Evolutionary conservation across 2,888 invertebrate species (phyloP), one percentile per base, ranked within the genome.

Genomic region (Epistrophe grossulariae): DNA sequence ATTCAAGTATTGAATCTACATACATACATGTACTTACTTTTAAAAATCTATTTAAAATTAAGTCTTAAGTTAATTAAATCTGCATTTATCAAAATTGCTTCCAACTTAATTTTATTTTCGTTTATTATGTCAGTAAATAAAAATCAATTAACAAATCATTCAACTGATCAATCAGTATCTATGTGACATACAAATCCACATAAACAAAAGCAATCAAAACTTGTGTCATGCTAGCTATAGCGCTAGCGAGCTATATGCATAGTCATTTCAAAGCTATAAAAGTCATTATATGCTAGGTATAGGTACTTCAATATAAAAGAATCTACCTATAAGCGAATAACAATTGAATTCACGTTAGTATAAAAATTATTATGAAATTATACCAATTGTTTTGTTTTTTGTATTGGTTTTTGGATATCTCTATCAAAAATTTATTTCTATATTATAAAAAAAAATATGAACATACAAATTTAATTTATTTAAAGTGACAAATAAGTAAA

Each of bases 111-210:
- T 52, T 52, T 7, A 19, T 50, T 28, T 52, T 13, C 9, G 28
- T 28, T 52, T 15, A 52, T 52, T 28, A 52, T 52, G 52, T 52
- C 52, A 52, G 52, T 15, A 24, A n/a, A 52, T 52, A 28, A 52
- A 7, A 52, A 52, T 52, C 15, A 52, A 52, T 28, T 52, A 28
- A 52, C 24, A 52, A 52, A 52, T 52, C 52, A 52, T 13, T 52
- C 52, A 52, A 52, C 28, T 52, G 52, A 52, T 52, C 24, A 52
- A 52, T 52, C 24, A 8, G 15, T 52, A 52, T 28, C 13, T 15
- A 52, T 8, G 24, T 52, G 24, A 52, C 52, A 52, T 7, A 52
- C 52, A 52, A 52, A 52, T 52, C 24, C 50, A 52, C 50, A 24
- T 52, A 28, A 52, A 52, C 24, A 15, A 24, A 24, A 52, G 15